Evolutionary conservation across 2,888 invertebrate species (phyloP).

Genomic region (Galeopsomyia nigrocyanea): DNA sequence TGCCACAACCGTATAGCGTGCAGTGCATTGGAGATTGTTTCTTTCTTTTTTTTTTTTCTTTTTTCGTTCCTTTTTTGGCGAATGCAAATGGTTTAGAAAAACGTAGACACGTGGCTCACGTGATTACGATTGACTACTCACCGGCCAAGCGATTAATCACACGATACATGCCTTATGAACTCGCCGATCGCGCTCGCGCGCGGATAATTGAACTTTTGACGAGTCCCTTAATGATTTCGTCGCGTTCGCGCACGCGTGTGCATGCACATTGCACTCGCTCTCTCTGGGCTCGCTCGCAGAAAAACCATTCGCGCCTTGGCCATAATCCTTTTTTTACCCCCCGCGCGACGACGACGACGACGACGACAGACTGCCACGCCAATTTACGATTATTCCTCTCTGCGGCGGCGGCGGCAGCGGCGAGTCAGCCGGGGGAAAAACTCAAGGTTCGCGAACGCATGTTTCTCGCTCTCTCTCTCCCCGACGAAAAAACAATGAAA

Average conservation of each 20-base stretch:
- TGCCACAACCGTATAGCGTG: conserved; percentile 9
- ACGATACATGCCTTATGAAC: background rate
- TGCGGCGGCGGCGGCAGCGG: background rate
- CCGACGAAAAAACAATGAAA: conserved; percentile 1
- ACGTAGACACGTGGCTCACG: conserved; percentile 19
- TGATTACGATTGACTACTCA: conserved; percentile 31
- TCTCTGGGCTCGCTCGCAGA: background rate
- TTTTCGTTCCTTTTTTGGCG: background rate
- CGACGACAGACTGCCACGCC: too few species aligned
- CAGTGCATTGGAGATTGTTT: background rate
- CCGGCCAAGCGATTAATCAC: conserved; percentile 24
- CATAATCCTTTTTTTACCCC: background rate
- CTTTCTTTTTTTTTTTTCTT: background rate
- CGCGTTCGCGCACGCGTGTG: background rate
- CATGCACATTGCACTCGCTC: background rate
- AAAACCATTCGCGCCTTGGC: background rate
- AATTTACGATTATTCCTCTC: too few species aligned
- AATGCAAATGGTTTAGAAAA: background rate
- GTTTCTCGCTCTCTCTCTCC: conserved; percentile 12
- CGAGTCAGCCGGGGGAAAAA: background rate
- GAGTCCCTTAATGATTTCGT: conserved; percentile 36
- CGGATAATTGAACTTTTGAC: conserved; percentile 35
- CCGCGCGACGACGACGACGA: too few species aligned
- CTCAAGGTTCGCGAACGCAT: background rate
- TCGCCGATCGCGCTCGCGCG: conserved; percentile 4